Evolutionary conservation across 2,888 invertebrate genomes (phyloP).

Genomic region (Apeira syringaria): DNA sequence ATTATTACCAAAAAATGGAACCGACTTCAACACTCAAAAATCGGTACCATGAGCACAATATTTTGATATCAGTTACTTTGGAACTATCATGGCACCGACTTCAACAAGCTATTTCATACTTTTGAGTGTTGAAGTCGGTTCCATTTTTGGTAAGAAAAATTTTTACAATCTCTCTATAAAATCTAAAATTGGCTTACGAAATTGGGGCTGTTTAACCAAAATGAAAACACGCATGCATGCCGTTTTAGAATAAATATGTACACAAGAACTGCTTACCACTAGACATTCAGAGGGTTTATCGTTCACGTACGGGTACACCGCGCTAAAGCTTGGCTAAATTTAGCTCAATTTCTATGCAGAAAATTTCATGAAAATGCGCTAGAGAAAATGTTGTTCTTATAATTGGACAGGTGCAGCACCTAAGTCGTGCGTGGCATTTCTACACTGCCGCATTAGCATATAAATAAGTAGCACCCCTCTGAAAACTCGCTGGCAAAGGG

Average conservation of each 20-base stretch:
- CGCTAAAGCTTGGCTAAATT: constrained; percentile 58
- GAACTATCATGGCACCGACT: too few species aligned
- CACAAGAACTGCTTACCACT: constrained; percentile 40
- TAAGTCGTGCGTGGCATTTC: constrained; percentile 75
- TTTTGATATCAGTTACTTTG: too few species aligned
- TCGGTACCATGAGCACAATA: too few species aligned
- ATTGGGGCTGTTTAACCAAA: constrained; percentile 20
- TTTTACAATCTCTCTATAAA: constrained; percentile 13
- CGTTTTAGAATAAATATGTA: constrained; percentile 53
- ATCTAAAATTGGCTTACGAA: constrained; percentile 15
- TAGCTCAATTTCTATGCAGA: constrained; percentile 66
- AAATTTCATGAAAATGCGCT: constrained; percentile 76
- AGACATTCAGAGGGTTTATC: constrained; percentile 48
- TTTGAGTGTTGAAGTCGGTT: too few species aligned
- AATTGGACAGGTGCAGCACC: constrained; percentile 76
- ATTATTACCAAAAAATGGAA: too few species aligned
- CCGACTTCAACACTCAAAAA: too few species aligned
- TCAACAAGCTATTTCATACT: too few species aligned
- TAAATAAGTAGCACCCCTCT: constrained; percentile 74
- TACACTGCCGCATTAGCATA: constrained; percentile 72
- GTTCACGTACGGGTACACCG: constrained; percentile 35
- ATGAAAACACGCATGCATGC: constrained; percentile 22
- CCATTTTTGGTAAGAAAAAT: too few species aligned
- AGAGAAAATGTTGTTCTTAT: constrained; percentile 73
- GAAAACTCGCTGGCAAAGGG: constrained; percentile 59